Conservation (phyloP, 1,140 invertebrate genomes). For the Cecropterus lyciades region DNA sequence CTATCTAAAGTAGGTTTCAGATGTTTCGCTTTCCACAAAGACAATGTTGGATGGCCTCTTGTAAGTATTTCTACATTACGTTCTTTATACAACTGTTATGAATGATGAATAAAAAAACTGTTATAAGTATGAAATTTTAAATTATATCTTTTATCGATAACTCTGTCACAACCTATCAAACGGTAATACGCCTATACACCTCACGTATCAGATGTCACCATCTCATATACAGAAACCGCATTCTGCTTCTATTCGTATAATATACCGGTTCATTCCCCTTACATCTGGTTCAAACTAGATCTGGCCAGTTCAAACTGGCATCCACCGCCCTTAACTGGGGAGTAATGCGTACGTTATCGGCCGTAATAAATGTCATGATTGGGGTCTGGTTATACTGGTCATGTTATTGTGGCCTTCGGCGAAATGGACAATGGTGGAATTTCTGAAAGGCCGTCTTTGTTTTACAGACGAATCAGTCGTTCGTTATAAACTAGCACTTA, state of each 20-base stretch:
- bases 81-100: no score
- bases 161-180: constrained; percentile 32
- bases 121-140: not conserved
- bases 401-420: constrained; percentile 57
- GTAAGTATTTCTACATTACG: no score
- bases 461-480: constrained; percentile 56
- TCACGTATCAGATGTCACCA: constrained; percentile 67
- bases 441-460: constrained; percentile 70
- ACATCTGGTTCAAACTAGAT: constrained; percentile 69
- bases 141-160: constrained; percentile 31
- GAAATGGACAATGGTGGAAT: constrained; percentile 72
- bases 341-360: constrained; percentile 46
- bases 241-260: constrained; percentile 71
- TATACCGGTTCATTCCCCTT: constrained; percentile 74
- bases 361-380: constrained; percentile 55
- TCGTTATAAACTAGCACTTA: constrained; percentile 44
- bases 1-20: no score
- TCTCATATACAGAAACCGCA: constrained; percentile 72
- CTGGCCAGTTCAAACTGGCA: constrained; percentile 60
- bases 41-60: no score
- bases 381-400: constrained; percentile 52
- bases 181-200: constrained; percentile 51
- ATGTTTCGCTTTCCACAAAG: no score
- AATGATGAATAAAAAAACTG: no score
- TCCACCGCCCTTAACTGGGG: constrained; percentile 46